phyloP scores from a whole-genome alignment of 2,113 vertebrate genomes.

The Neogale vison region DNA sequence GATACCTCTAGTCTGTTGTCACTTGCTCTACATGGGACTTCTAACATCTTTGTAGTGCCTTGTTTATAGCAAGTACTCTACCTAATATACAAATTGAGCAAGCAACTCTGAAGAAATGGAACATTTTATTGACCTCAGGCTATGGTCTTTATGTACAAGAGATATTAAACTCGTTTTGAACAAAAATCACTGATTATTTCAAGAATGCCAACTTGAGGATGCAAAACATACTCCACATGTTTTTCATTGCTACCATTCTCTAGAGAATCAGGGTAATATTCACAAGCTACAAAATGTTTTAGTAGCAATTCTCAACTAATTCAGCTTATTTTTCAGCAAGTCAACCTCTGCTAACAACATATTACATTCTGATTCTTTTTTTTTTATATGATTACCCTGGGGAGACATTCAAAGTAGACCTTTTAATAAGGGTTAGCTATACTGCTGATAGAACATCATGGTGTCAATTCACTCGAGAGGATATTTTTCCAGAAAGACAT shows the following conservation, averaged over 20 bases:
- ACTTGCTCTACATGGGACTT: not conserved
- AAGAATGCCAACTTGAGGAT: constrained; percentile 23
- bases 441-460: constrained; percentile 62
- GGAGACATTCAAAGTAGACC: constrained; percentile 66
- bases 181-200: constrained; percentile 51
- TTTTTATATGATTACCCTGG: constrained; percentile 53
- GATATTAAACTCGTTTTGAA: not conserved
- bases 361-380: constrained; percentile 57
- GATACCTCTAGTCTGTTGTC: not conserved
- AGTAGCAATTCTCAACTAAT: constrained; percentile 44
- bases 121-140: not conserved
- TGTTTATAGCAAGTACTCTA: not conserved
- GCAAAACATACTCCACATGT: not conserved
- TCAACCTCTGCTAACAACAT: constrained; percentile 38
- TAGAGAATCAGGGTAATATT: not conserved
- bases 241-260: constrained; percentile 41
- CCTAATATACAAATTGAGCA: not conserved
- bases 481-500: constrained; percentile 72
- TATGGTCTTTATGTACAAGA: not conserved
- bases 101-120: not conserved
- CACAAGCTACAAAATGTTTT: constrained; percentile 11
- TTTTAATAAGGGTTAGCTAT: constrained; percentile 60
- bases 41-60: not conserved
- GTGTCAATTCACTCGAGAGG: constrained; percentile 70
- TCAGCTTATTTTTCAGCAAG: constrained; percentile 64